Evolutionary conservation across 2,888 invertebrate species (phyloP).

Genomic region (Drosophila buzzatii): DNA sequence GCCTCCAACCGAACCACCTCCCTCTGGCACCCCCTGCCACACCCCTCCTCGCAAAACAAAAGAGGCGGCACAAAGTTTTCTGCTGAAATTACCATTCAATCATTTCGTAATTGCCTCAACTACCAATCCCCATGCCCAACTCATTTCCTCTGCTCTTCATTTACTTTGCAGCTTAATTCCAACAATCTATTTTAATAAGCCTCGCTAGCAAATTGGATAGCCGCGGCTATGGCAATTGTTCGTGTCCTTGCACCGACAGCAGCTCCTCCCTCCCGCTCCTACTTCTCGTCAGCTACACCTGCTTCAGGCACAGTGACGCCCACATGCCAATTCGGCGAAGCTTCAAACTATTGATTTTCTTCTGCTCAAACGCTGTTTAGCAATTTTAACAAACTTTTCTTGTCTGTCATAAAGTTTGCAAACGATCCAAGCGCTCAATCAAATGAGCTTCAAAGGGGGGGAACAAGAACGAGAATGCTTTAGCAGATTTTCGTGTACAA

Average conservation of each 20-base stretch:
- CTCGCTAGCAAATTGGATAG: slow-evolving; percentile 60
- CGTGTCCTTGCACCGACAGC: slow-evolving; percentile 18
- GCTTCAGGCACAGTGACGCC: slow-evolving; percentile 9
- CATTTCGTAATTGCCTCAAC: slow-evolving; percentile 78
- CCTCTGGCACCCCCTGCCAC: no score
- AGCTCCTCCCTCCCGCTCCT: background rate
- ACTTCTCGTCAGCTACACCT: slow-evolving; percentile 22
- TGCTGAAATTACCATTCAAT: slow-evolving; percentile 81
- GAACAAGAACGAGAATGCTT: no score
- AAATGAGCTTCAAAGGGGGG: background rate
- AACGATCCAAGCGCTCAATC: slow-evolving; percentile 17
- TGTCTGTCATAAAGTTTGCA: slow-evolving; percentile 32
- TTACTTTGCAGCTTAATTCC: slow-evolving; percentile 65
- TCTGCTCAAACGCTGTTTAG: slow-evolving; percentile 18
- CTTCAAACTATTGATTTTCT: slow-evolving; percentile 57
- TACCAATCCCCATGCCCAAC: slow-evolving; percentile 19
- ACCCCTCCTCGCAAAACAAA: slow-evolving; percentile 42
- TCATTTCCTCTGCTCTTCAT: slow-evolving; percentile 47
- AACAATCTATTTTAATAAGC: slow-evolving; percentile 78
- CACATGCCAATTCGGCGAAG: background rate
- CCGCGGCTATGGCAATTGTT: background rate
- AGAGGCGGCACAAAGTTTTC: slow-evolving; percentile 58
- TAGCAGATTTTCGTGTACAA: no score
- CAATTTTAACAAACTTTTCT: slow-evolving; percentile 16
- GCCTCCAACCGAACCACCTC: background rate